Conservation (phyloP, 2,113 vertebrate species). For the Saguinus imperator region DNA sequence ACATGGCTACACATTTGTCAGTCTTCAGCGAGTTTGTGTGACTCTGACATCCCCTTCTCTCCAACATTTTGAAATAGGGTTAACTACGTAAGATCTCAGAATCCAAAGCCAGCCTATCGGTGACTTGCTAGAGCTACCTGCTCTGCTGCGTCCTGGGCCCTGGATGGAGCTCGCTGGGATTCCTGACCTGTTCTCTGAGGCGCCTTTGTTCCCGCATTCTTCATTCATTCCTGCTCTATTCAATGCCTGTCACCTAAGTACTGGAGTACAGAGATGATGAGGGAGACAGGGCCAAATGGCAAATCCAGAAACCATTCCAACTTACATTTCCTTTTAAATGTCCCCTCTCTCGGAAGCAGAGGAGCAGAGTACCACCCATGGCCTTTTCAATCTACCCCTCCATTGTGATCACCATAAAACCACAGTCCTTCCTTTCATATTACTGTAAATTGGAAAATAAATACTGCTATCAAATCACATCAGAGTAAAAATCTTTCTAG, state of each 20-base stretch:
- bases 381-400: not conserved
- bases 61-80: not conserved
- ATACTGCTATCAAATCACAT: not conserved
- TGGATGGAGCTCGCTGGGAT: not conserved
- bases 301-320: not conserved
- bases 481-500: not conserved
- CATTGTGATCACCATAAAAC: too few relatives aligned
- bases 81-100: not conserved
- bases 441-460: not conserved
- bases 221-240: not conserved
- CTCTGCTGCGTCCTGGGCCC: too few relatives aligned
- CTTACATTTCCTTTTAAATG: not conserved
- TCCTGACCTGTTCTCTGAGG: too few relatives aligned
- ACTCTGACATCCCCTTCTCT: not conserved
- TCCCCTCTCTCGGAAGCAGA: not conserved
- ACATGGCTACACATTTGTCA: rapidly evolving
- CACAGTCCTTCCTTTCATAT: not conserved
- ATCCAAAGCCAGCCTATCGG: rapidly evolving
- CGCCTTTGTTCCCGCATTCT: rapidly evolving
- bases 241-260: rapidly evolving
- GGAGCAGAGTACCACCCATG: rapidly evolving
- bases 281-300: not conserved
- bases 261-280: rapidly evolving
- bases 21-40: rapidly evolving
- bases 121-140: not conserved